phyloP scores from a whole-genome alignment of 2,888 invertebrate species.

The Arctia plantaginis region DNA sequence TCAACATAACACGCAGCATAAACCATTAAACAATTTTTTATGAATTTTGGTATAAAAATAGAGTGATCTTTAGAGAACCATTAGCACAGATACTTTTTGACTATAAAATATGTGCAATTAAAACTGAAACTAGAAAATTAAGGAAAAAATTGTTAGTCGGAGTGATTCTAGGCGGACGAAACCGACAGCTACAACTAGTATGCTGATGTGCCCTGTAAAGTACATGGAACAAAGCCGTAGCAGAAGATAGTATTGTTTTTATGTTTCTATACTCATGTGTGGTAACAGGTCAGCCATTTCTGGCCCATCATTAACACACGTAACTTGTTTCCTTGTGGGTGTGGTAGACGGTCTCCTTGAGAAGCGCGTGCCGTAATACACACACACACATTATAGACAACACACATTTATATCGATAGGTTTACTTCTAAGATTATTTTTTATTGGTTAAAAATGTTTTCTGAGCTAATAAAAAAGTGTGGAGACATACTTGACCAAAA shows the following conservation, averaged over 20 bases:
- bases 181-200: not conserved
- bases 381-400: not conserved
- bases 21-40: too few relatives aligned
- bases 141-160: not conserved
- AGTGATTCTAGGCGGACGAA: not conserved
- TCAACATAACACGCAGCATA: too few relatives aligned
- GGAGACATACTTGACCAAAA: not conserved
- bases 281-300: slow-evolving; percentile 41
- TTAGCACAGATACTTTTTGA: not conserved
- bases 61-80: not conserved
- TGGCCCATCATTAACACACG: slow-evolving; percentile 50
- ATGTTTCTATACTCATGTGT: slow-evolving; percentile 11
- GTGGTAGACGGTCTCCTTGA: slow-evolving; percentile 62
- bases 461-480: slow-evolving; percentile 7
- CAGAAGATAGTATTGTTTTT: not conserved
- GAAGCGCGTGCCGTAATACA: slow-evolving; percentile 28
- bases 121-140: not conserved
- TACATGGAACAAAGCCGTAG: not conserved
- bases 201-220: not conserved
- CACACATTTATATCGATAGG: slow-evolving; percentile 7
- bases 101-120: not conserved
- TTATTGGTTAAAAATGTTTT: slow-evolving; percentile 6
- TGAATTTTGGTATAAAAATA: not conserved
- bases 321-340: slow-evolving; percentile 66
- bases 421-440: not conserved